Evolutionary conservation across 2,888 invertebrate species (phyloP).

Genomic region (Acrocera orbiculus): DNA sequence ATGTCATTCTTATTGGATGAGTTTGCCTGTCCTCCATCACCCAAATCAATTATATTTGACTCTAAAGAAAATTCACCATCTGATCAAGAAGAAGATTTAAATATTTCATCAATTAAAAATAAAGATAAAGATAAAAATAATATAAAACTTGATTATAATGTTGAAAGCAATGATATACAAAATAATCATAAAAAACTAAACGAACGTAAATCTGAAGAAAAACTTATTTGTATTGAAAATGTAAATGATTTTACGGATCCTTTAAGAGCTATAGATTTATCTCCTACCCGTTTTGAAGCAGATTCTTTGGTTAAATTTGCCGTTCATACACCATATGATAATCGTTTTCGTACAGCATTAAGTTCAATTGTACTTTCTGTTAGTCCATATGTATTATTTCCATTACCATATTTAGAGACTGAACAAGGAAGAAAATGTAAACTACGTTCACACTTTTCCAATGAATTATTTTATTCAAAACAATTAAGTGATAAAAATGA

Average conservation of each 20-base stretch:
- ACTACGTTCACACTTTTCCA: constrained; percentile 52
- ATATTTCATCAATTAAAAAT: not conserved
- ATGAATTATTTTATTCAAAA: constrained; percentile 52
- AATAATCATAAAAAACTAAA: constrained; percentile 11
- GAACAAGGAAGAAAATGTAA: constrained; percentile 61
- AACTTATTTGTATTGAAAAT: constrained; percentile 37
- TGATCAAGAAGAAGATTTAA: constrained; percentile 13
- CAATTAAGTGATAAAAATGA: constrained; percentile 33
- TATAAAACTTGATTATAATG: constrained; percentile 8
- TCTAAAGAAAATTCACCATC: constrained; percentile 28
- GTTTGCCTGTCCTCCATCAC: constrained; percentile 54
- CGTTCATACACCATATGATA: constrained; percentile 41
- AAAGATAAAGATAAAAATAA: constrained; percentile 20
- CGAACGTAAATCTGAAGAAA: constrained; percentile 28
- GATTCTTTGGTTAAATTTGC: constrained; percentile 19
- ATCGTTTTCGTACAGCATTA: constrained; percentile 55
- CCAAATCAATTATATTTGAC: constrained; percentile 35
- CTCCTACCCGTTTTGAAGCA: constrained; percentile 29
- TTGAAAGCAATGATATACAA: not conserved
- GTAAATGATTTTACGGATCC: constrained; percentile 68
- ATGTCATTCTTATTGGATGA: constrained; percentile 79
- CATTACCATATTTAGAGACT: constrained; percentile 75
- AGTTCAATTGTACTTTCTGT: constrained; percentile 59
- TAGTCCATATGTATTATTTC: constrained; percentile 72
- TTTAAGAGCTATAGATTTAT: constrained; percentile 36